phyloP scores from a whole-genome alignment of 2,888 invertebrate species.

The Eupithecia tripunctaria region DNA sequence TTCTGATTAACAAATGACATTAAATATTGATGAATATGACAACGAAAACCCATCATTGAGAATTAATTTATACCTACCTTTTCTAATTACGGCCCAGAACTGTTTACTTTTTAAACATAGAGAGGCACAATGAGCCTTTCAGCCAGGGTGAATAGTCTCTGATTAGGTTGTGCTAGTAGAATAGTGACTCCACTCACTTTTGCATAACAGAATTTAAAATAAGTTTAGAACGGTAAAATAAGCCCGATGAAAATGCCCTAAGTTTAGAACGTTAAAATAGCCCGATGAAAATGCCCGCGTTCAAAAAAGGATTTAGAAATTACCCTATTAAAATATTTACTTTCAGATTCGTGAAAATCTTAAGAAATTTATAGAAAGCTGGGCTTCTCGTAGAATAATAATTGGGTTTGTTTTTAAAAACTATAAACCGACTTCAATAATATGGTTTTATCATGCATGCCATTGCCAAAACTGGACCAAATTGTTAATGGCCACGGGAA shows the following conservation, averaged over 20 bases:
- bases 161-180: background rate
- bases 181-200: background rate
- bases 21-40: no score
- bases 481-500: no score
- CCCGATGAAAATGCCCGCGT: background rate
- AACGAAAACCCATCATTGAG: background rate
- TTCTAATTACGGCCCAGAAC: background rate
- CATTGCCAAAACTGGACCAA: no score
- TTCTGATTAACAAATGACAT: no score
- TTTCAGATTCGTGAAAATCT: background rate
- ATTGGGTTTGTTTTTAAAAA: no score
- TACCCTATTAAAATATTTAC: background rate
- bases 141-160: background rate
- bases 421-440: no score
- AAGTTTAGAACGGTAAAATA: slow-evolving; percentile 2
- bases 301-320: background rate
- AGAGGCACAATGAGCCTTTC: background rate
- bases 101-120: background rate
- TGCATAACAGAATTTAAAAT: background rate
- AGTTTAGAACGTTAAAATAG: slow-evolving; percentile 1
- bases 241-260: background rate
- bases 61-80: background rate
- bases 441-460: no score
- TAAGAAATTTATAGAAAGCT: background rate
- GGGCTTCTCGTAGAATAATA: no score